These are phyloP conservation scores for Scaptomyza caliginosa DNA, from an alignment of 2,888 invertebrate species.

Conservation along the genomic window DNA sequence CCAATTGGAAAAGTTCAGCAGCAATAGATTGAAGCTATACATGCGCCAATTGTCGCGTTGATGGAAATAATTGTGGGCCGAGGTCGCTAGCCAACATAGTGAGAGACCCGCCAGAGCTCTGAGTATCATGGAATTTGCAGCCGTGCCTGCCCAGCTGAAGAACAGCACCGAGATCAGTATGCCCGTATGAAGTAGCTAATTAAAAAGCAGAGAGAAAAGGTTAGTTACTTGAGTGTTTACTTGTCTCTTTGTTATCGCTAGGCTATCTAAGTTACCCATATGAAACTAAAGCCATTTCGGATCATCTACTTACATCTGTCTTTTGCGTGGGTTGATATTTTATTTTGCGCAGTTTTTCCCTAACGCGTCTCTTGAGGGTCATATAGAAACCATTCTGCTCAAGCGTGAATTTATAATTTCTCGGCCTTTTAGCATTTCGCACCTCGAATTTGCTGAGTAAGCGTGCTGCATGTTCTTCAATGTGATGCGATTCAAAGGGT, in stretches of 20 bases:
- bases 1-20: slow-evolving; percentile 87
- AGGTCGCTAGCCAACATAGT: slow-evolving; percentile 86
- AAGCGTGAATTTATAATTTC: slow-evolving; percentile 90
- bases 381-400: slow-evolving; percentile 89
- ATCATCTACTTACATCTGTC: slow-evolving; percentile 67
- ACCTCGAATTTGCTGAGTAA: slow-evolving; percentile 88
- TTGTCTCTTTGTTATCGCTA: no score
- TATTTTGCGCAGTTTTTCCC: slow-evolving; percentile 85
- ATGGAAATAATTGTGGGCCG: slow-evolving; percentile 91
- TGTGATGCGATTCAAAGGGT: slow-evolving; percentile 90
- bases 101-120: slow-evolving; percentile 85
- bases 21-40: slow-evolving; percentile 89
- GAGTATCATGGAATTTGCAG: slow-evolving; percentile 67
- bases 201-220: not conserved
- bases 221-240: not conserved
- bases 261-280: no score
- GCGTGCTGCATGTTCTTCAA: slow-evolving; percentile 86
- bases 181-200: slow-evolving; percentile 68
- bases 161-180: slow-evolving; percentile 69
- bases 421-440: slow-evolving; percentile 86
- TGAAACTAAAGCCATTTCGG: no score
- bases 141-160: slow-evolving; percentile 70
- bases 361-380: slow-evolving; percentile 87
- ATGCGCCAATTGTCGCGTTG: slow-evolving; percentile 90
- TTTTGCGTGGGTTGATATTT: slow-evolving; percentile 80